Percentiles rank a stretch among this genome's conserved stretches.
Conservation (phyloP, 2,888 invertebrate species). For the Cataglyphis altisquamis region DNA sequence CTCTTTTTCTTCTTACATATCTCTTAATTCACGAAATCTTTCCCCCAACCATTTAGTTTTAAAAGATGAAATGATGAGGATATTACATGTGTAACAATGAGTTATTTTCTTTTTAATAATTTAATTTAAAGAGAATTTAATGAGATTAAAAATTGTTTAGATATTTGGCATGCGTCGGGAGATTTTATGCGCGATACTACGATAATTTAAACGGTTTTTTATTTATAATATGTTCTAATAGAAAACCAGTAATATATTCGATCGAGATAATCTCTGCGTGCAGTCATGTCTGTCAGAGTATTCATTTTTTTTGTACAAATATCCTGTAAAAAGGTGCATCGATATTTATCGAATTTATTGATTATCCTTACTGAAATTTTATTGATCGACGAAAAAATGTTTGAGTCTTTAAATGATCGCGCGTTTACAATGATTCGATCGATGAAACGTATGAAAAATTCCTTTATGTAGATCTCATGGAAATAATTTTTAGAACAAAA, state of each 20-base stretch:
- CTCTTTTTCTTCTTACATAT: neutral
- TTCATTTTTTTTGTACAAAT: constrained; percentile 65
- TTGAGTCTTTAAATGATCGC: neutral
- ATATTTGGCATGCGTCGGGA: neutral
- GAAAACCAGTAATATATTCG: constrained; percentile 32
- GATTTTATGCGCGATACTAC: neutral
- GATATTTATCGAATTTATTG: constrained; percentile 55
- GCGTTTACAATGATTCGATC: neutral
- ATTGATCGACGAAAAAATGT: constrained; percentile 57
- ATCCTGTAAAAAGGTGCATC: constrained; percentile 68
- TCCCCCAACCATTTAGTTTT: neutral
- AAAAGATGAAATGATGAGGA: neutral
- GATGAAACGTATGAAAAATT: neutral
- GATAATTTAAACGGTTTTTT: constrained; percentile 23
- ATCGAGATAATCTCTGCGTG: constrained; percentile 56
- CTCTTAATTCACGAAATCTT: neutral
- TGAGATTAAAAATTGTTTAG: neutral
- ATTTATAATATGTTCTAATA: constrained; percentile 30
- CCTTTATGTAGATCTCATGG: neutral
- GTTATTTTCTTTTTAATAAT: neutral
- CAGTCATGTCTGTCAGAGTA: constrained; percentile 71
- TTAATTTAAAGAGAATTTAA: too few species aligned
- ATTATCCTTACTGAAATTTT: constrained; percentile 57
- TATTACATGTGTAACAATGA: neutral
- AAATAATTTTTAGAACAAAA: constrained; percentile 1